Conservation (phyloP, 2,888 invertebrate species). For the Phaonia tiefii region DNA sequence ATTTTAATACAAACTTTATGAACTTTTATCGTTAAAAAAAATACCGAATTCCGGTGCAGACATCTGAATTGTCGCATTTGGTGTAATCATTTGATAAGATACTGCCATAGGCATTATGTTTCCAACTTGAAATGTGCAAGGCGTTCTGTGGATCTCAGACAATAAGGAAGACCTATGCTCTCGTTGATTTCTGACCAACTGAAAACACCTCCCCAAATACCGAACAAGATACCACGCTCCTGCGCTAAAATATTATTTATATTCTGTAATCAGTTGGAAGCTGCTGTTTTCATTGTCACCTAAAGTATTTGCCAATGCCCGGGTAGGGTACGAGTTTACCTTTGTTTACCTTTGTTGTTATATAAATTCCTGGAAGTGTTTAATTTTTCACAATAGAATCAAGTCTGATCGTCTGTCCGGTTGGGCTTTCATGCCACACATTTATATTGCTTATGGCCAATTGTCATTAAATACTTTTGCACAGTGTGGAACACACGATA, state of each 20-base stretch:
- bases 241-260: constrained; percentile 31
- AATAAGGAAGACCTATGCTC: too few species aligned
- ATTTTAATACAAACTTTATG: too few species aligned
- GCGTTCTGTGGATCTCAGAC: too few species aligned
- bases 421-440: constrained; percentile 48
- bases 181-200: too few species aligned
- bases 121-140: too few species aligned
- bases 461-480: constrained; percentile 56
- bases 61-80: too few species aligned
- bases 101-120: too few species aligned
- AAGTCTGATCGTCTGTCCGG: constrained; percentile 18
- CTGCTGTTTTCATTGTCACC: constrained; percentile 60
- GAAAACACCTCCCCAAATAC: too few species aligned
- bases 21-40: too few species aligned
- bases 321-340: not conserved
- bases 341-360: constrained; percentile 54
- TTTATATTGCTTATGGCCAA: constrained; percentile 62
- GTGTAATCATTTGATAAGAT: too few species aligned
- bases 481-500: constrained; percentile 15
- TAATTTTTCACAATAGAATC: constrained; percentile 60
- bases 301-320: constrained; percentile 28
- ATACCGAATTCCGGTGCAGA: too few species aligned
- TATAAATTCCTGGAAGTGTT: constrained; percentile 63
- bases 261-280: constrained; percentile 54
- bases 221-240: constrained; percentile 4